Evolutionary conservation across 2,113 vertebrate species (phyloP).

Genomic region (Vidua chalybeata): DNA sequence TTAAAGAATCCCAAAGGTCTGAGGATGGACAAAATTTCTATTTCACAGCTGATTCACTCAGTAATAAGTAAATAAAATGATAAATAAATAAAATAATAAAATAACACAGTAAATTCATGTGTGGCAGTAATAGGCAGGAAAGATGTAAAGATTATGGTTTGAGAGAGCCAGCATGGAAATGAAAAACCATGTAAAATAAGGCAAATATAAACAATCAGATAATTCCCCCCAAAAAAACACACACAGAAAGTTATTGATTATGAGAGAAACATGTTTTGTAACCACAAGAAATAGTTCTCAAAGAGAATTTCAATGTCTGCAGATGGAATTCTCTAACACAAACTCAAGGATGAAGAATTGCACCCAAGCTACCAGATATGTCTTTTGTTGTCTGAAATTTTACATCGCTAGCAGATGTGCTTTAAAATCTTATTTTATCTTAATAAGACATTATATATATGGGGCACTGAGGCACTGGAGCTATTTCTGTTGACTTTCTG

Average conservation of each 20-base stretch:
- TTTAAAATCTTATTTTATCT: neutral
- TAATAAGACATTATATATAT: neutral
- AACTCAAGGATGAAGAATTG: neutral
- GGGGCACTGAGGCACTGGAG: neutral
- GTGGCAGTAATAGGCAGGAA: neutral
- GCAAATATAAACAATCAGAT: neutral
- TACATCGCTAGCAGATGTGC: neutral
- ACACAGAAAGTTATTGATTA: neutral
- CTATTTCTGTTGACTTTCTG: neutral
- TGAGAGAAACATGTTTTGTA: neutral
- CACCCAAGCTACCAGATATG: neutral
- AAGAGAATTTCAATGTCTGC: neutral
- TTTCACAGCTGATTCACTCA: neutral
- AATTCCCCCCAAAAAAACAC: neutral
- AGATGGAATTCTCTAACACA: neutral
- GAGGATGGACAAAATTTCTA: neutral
- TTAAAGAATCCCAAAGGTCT: neutral
- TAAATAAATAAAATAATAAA: neutral
- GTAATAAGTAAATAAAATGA: neutral
- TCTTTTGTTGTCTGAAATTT: neutral
- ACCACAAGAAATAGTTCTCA: neutral
- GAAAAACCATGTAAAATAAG: neutral
- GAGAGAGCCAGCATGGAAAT: neutral
- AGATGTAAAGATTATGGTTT: neutral
- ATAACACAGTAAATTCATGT: neutral